Percentiles rank a stretch among this genome's conserved stretches.
Evolutionary conservation across 2,888 invertebrate genomes (phyloP).

Genomic region (Melanophora roralis): DNA sequence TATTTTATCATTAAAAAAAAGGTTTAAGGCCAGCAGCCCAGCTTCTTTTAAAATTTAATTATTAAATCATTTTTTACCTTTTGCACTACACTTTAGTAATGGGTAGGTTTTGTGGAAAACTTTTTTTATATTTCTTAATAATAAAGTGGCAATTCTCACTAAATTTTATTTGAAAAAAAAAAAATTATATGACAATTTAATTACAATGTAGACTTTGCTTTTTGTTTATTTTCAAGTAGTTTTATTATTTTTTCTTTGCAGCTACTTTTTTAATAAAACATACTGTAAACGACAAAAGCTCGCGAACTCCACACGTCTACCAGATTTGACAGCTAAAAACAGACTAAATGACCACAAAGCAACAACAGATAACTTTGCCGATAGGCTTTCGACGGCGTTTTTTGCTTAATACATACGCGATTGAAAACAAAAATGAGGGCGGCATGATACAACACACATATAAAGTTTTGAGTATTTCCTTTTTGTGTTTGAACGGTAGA

Average conservation of each 20-base stretch:
- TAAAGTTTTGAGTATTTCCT: too few relatives aligned
- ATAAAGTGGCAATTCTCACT: neutral
- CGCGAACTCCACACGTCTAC: slow-evolving; percentile 14
- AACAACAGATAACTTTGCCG: neutral
- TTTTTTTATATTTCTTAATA: neutral
- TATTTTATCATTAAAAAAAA: slow-evolving; percentile 5
- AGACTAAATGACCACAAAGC: slow-evolving; percentile 14
- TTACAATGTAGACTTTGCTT: too few relatives aligned
- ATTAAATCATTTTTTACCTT: slow-evolving; percentile 21
- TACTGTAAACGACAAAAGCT: neutral
- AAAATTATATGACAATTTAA: too few relatives aligned
- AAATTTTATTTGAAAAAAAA: slow-evolving; percentile 32
- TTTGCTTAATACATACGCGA: too few relatives aligned
- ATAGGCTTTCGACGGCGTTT: slow-evolving; percentile 17
- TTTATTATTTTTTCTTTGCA: slow-evolving; percentile 29
- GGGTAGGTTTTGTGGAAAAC: neutral
- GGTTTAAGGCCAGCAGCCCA: slow-evolving; percentile 54
- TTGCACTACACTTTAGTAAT: too few relatives aligned
- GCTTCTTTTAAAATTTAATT: slow-evolving; percentile 40
- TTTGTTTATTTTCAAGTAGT: neutral
- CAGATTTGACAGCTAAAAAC: slow-evolving; percentile 55
- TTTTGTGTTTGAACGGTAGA: too few relatives aligned
- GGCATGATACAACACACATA: too few relatives aligned
- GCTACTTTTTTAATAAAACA: slow-evolving; percentile 41
- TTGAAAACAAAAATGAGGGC: neutral